These are phyloP conservation scores for Ranitomeya imitator DNA, from an alignment of 2,113 vertebrate species.

Conservation along the genomic window DNA sequence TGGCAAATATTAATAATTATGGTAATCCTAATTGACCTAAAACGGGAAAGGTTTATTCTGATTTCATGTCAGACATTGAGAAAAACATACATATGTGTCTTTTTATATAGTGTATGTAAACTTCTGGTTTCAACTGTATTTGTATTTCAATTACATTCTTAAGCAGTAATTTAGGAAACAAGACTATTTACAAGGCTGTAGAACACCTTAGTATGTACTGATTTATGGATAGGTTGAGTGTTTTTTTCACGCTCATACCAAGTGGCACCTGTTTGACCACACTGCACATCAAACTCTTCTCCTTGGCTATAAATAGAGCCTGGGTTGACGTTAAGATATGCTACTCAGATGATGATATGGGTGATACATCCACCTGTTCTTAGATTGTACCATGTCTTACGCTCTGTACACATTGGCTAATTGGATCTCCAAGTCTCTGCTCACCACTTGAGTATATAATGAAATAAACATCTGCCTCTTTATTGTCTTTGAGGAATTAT, in stretches of 20 bases:
- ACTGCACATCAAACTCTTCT: slow-evolving; percentile 19
- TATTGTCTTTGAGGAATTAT: neutral
- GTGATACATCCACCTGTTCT: slow-evolving; percentile 56
- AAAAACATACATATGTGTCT: too few relatives aligned
- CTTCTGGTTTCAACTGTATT: too few relatives aligned
- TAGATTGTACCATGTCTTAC: neutral
- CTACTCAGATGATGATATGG: slow-evolving; percentile 59
- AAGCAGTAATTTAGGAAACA: neutral
- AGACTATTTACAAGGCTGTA: neutral
- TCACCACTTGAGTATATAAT: neutral
- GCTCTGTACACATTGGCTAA: rapidly evolving
- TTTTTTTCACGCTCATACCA: neutral
- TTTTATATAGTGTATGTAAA: too few relatives aligned
- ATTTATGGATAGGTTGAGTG: slow-evolving; percentile 18
- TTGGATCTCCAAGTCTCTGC: slow-evolving; percentile 3
- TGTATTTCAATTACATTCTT: neutral
- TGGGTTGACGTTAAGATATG: slow-evolving; percentile 70
- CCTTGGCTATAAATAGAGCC: slow-evolving; percentile 72
- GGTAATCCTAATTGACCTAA: too few relatives aligned
- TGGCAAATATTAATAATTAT: too few relatives aligned
- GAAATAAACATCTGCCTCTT: neutral
- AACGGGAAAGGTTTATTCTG: too few relatives aligned
- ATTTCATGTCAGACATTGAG: too few relatives aligned
- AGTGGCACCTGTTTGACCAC: slow-evolving; percentile 32
- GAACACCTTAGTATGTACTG: neutral